Conservation (phyloP, 2,888 invertebrate species). For the Tortricodes alternella region DNA sequence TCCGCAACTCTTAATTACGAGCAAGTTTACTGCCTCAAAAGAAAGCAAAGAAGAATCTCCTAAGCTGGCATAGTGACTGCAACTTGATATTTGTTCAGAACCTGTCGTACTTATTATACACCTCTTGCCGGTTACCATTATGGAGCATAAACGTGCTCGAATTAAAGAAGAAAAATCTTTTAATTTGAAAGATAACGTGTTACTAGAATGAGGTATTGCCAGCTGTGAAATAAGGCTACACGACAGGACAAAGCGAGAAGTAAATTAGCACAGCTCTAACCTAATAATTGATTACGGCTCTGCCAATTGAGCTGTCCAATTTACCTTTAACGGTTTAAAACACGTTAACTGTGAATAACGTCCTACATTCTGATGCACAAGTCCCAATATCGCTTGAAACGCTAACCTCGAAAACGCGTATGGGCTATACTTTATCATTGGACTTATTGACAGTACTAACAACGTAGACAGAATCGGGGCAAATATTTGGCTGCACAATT, state of each 20-base stretch:
- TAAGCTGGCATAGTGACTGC: too few species aligned
- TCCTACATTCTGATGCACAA: slow-evolving; percentile 39
- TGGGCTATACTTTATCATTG: slow-evolving; percentile 63
- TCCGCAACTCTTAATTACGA: too few species aligned
- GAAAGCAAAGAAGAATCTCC: too few species aligned
- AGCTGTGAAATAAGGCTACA: slow-evolving; percentile 6
- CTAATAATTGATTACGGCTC: slow-evolving; percentile 45
- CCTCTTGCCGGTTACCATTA: too few species aligned
- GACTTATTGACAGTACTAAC: slow-evolving; percentile 75
- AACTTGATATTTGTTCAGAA: too few species aligned
- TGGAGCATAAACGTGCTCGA: too few species aligned
- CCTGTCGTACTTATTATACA: too few species aligned
- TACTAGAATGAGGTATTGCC: background rate
- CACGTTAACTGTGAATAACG: slow-evolving; percentile 33
- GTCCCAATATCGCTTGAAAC: slow-evolving; percentile 44
- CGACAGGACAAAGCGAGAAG: slow-evolving; percentile 42
- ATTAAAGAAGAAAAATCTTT: too few species aligned
- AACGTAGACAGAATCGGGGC: slow-evolving; percentile 61
- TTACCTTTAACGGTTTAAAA: slow-evolving; percentile 45
- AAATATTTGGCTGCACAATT: slow-evolving; percentile 75
- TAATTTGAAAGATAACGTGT: background rate
- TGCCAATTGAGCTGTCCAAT: slow-evolving; percentile 48
- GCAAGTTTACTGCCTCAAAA: too few species aligned
- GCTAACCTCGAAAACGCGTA: slow-evolving; percentile 38
- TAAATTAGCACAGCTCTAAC: slow-evolving; percentile 54